Percentiles rank a stretch among this genome's conserved stretches.
These are phyloP conservation scores for Sardina pilchardus DNA, from an alignment of 2,113 vertebrate genomes.

Conservation along the genomic window DNA sequence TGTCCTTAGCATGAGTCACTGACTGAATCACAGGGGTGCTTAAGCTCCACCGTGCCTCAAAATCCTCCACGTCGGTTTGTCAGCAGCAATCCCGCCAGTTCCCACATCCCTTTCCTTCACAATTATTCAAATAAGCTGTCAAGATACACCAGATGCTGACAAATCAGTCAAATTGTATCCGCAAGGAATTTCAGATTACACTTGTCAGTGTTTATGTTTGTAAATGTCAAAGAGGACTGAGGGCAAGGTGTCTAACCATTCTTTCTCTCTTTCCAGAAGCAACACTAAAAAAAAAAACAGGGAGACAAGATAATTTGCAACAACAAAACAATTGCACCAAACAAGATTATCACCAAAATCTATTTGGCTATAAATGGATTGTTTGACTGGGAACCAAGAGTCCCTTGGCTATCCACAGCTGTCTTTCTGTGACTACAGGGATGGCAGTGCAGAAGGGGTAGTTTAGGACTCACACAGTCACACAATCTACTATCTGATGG, in stretches of 20 bases:
- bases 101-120: conserved; percentile 40
- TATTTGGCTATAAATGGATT: not conserved
- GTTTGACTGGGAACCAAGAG: not conserved
- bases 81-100: conserved; percentile 49
- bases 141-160: conserved; percentile 29
- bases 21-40: conserved; percentile 1
- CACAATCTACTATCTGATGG: too few relatives aligned
- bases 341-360: not conserved
- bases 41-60: conserved; percentile 25
- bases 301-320: not conserved
- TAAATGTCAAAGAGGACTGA: not conserved
- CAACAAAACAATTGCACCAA: not conserved
- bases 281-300: not conserved
- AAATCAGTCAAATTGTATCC: conserved; percentile 16
- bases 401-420: not conserved
- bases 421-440: not conserved
- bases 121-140: conserved; percentile 46
- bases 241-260: not conserved
- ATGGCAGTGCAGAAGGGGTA: not conserved
- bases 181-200: not conserved
- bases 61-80: conserved; percentile 40
- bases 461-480: not conserved
- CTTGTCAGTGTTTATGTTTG: conserved; percentile 17
- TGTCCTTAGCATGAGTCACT: not conserved
- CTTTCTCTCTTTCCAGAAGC: not conserved